Percentiles rank a stretch among this genome's conserved stretches.
Conservation (phyloP, 2,797 vertebrate genomes). For the Choloepus didactylus region DNA sequence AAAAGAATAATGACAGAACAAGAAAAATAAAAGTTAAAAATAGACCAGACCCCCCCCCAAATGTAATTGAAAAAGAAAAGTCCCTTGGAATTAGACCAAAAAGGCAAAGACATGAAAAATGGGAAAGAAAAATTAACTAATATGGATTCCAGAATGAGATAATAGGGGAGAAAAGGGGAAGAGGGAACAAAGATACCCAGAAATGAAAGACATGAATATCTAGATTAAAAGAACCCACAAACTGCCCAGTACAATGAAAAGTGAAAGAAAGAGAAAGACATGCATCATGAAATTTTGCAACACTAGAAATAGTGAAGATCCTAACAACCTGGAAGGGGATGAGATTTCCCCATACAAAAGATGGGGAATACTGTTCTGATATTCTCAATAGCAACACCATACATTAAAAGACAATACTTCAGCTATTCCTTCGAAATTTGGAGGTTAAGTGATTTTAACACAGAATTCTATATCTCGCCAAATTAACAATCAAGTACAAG, state of each 20-base stretch:
- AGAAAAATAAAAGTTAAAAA: neutral
- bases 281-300: neutral
- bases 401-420: neutral
- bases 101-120: neutral
- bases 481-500: neutral
- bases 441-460: neutral
- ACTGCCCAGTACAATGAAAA: neutral
- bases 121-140: neutral
- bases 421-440: neutral
- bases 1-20: neutral
- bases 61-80: neutral
- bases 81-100: neutral
- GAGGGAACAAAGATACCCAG: neutral
- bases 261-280: neutral
- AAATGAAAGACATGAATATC: neutral
- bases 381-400: neutral
- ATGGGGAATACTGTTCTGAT: neutral
- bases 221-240: neutral
- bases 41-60: neutral
- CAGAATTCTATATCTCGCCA: neutral
- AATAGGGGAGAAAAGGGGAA: neutral
- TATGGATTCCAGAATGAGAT: neutral
- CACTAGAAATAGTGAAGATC: neutral
- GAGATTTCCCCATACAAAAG: neutral
- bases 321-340: neutral